Percentiles rank a stretch among this genome's conserved stretches.
phyloP scores from a whole-genome alignment of 1,140 invertebrate genomes.

The Mizuhopecten yessoensis region DNA sequence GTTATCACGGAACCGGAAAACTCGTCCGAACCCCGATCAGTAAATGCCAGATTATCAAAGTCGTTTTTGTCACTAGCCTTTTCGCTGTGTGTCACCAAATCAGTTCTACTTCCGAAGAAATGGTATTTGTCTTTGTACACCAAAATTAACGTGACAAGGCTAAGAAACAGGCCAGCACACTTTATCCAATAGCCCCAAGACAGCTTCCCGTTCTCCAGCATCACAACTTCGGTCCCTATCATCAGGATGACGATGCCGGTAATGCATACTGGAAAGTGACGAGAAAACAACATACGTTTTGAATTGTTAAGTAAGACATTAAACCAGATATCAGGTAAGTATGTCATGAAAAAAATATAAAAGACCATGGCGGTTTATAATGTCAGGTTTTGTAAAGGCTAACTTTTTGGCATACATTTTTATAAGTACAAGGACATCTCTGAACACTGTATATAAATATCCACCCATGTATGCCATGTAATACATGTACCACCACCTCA shows the following conservation, averaged over 20 bases:
- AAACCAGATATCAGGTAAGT: too few relatives aligned
- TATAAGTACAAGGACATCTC: too few relatives aligned
- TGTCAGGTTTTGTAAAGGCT: too few relatives aligned
- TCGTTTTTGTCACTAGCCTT: neutral
- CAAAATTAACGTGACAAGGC: neutral
- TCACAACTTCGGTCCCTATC: neutral
- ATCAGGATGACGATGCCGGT: neutral
- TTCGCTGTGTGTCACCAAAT: neutral
- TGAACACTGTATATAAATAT: too few relatives aligned
- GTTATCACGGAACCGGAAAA: neutral
- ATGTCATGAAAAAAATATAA: too few relatives aligned
- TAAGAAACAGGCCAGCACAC: neutral
- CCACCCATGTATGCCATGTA: too few relatives aligned
- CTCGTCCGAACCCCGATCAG: neutral
- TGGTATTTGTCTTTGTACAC: neutral
- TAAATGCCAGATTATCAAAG: slow-evolving; percentile 2
- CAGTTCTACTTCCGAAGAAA: neutral
- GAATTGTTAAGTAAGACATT: too few relatives aligned
- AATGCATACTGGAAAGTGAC: neutral
- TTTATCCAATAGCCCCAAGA: neutral
- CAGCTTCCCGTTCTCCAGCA: neutral
- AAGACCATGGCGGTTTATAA: too few relatives aligned
- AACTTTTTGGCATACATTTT: too few relatives aligned
- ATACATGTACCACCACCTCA: too few relatives aligned
- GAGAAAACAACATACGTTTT: too few relatives aligned